Conservation (phyloP, 1,140 invertebrate species). For the Trinorchestia longiramus region DNA sequence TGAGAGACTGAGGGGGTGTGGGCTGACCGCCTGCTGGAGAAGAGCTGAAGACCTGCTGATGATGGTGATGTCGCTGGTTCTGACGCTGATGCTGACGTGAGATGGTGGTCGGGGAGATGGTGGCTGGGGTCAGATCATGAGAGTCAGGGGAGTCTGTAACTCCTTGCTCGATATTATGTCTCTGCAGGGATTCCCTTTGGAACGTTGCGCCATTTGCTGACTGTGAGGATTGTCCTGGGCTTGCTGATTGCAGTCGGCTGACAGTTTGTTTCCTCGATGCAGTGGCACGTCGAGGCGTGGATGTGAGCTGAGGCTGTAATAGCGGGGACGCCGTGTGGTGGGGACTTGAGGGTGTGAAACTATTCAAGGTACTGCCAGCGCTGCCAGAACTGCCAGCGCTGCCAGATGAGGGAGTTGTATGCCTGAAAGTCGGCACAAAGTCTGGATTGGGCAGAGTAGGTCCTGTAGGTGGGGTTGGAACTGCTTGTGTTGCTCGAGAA, state of each 20-base stretch:
- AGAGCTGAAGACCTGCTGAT: not conserved
- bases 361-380: not conserved
- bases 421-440: not conserved
- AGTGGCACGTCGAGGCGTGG: not conserved
- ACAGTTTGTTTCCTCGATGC: not conserved
- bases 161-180: not conserved
- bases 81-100: not conserved
- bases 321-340: too few species aligned
- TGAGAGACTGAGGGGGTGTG: not conserved
- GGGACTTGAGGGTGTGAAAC: not conserved
- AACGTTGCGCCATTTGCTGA: not conserved
- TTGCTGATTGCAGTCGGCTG: not conserved
- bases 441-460: not conserved
- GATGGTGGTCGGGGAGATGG: constrained; percentile 13
- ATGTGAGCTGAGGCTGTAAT: not conserved
- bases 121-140: not conserved
- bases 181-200: too few species aligned
- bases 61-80: not conserved
- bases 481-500: not conserved
- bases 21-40: not conserved
- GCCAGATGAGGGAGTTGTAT: not conserved
- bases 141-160: not conserved
- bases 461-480: constrained; percentile 4
- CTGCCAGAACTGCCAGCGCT: too few species aligned
- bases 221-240: not conserved